These are phyloP conservation scores for Micrasema longulum DNA, from an alignment of 1,140 invertebrate genomes.

Conservation along the genomic window DNA sequence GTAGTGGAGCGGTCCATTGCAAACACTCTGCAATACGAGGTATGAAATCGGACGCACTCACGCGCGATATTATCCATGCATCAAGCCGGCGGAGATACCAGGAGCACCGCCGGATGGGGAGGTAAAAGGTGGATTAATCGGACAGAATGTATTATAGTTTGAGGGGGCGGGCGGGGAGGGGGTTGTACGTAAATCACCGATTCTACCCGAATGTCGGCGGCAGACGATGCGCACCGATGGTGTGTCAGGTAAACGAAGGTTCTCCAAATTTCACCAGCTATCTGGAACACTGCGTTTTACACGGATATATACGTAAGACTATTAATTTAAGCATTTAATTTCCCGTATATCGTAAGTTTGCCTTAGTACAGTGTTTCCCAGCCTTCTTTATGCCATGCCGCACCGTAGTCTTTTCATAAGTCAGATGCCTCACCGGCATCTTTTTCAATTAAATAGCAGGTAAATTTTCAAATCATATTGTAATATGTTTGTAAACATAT, in stretches of 20 bases:
- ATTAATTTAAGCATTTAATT: too few species aligned
- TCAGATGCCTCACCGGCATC: too few species aligned
- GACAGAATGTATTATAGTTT: slow-evolving; percentile 30
- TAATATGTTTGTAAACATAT: too few species aligned
- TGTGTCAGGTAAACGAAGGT: slow-evolving; percentile 19
- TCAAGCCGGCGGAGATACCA: slow-evolving; percentile 28
- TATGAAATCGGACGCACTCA: slow-evolving; percentile 44
- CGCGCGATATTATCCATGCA: slow-evolving; percentile 40
- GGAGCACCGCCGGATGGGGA: slow-evolving; percentile 22
- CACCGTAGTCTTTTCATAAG: too few species aligned
- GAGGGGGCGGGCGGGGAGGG: background rate
- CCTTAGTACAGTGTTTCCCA: too few species aligned
- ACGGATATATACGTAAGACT: too few species aligned
- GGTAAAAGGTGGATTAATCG: slow-evolving; percentile 37
- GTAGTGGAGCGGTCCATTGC: slow-evolving; percentile 25
- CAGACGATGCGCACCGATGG: slow-evolving; percentile 36
- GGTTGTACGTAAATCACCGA: slow-evolving; percentile 39
- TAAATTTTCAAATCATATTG: too few species aligned
- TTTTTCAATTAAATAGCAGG: too few species aligned
- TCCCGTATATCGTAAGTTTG: too few species aligned
- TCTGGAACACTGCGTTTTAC: too few species aligned
- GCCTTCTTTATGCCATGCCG: too few species aligned
- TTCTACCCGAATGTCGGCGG: slow-evolving; percentile 37
- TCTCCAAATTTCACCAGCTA: slow-evolving; percentile 25
- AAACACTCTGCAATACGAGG: slow-evolving; percentile 26